Conservation (phyloP, 2,888 invertebrate genomes). For the Phrixothrix hirtus region DNA sequence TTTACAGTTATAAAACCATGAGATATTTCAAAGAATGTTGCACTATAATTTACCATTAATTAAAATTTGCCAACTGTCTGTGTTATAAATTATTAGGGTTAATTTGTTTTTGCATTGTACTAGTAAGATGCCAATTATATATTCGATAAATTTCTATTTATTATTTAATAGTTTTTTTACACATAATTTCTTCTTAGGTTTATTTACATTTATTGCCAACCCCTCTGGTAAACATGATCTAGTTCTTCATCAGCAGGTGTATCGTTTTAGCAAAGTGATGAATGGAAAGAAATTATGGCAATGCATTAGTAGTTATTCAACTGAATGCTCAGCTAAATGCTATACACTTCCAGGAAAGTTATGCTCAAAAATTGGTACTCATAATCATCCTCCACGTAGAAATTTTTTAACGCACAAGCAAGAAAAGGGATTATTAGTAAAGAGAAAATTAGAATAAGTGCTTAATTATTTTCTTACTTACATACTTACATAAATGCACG, state of each 20-base stretch:
- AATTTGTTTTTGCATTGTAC: too few species aligned
- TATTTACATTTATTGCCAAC: conserved; percentile 39
- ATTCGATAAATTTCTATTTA: too few species aligned
- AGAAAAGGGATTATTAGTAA: conserved; percentile 30
- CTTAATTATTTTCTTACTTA: neutral
- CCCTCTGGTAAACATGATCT: conserved; percentile 35
- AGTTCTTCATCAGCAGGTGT: conserved; percentile 44
- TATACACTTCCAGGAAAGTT: conserved; percentile 42
- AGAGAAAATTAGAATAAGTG: conserved; percentile 13
- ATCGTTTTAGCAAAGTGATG: conserved; percentile 35
- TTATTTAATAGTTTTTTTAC: too few species aligned
- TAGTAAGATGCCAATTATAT: too few species aligned
- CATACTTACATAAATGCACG: too few species aligned
- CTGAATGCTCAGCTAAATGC: conserved; percentile 42
- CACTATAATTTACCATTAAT: too few species aligned
- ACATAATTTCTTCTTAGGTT: conserved; percentile 35
- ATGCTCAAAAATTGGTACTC: conserved; percentile 40
- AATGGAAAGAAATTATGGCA: conserved; percentile 40
- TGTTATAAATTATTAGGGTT: too few species aligned
- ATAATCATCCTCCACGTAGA: conserved; percentile 40
- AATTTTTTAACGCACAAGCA: conserved; percentile 35
- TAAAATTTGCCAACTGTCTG: too few species aligned
- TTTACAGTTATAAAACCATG: too few species aligned
- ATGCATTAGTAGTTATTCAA: conserved; percentile 38
- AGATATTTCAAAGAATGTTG: too few species aligned